Conservation (phyloP, 2,113 vertebrate species). For the Hippocampus abdominalis region DNA sequence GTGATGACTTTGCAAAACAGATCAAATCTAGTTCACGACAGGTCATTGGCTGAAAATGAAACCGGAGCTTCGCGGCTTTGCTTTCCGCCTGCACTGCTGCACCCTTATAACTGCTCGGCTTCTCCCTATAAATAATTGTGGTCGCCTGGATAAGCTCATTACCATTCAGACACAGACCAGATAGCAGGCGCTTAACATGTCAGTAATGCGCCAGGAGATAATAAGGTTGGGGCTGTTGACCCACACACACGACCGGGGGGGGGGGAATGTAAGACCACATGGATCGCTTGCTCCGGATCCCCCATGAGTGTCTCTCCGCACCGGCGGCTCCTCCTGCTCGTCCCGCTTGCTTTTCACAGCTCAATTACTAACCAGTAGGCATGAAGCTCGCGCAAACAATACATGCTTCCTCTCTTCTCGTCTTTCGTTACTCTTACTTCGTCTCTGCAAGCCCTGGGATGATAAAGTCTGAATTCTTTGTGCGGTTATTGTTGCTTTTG, state of each 20-base stretch:
- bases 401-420: constrained; percentile 2
- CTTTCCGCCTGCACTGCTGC: constrained; percentile 24
- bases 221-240: constrained; percentile 17
- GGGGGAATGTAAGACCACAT: constrained; percentile 19
- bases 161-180: constrained; percentile 12
- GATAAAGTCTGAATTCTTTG: constrained; percentile 28
- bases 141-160: constrained; percentile 8
- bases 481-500: constrained; percentile 31
- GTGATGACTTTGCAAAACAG: constrained; percentile 25
- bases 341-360: constrained; percentile 38
- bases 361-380: constrained; percentile 15
- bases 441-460: constrained; percentile 15
- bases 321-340: constrained; percentile 39
- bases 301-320: constrained; percentile 40
- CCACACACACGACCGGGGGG: constrained; percentile 15
- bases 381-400: constrained; percentile 14
- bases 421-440: constrained; percentile 5
- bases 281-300: constrained; percentile 31
- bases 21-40: constrained; percentile 50
- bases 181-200: constrained; percentile 29
- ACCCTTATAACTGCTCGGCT: constrained; percentile 13
- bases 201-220: constrained; percentile 13
- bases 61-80: constrained; percentile 39
- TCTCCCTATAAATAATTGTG: constrained; percentile 21
- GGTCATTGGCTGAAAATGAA: constrained; percentile 50